Conservation (phyloP, 1,140 invertebrate species). For the Bombyx mandarina region DNA sequence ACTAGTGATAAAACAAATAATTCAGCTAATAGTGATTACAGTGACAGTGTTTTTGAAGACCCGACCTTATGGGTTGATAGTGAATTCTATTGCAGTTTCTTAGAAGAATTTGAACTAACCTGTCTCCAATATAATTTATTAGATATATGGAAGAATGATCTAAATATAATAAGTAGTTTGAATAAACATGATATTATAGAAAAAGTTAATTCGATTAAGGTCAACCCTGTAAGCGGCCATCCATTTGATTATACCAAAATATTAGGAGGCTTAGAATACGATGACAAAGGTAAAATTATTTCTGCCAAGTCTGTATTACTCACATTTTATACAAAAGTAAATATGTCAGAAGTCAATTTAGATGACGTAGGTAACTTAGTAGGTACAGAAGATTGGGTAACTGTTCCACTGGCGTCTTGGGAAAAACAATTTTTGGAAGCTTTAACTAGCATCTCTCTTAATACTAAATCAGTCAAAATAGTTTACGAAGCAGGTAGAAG, state of each 20-base stretch:
- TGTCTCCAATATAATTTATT: conserved; percentile 78
- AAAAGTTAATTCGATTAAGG: conserved; percentile 73
- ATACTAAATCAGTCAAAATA: conserved; percentile 53
- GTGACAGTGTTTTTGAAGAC: conserved; percentile 55
- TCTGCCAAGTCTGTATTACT: conserved; percentile 75
- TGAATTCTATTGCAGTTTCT: conserved; percentile 72
- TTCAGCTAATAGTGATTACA: conserved; percentile 16
- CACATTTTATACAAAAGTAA: conserved; percentile 76
- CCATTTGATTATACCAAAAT: conserved; percentile 75
- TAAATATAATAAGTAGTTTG: conserved; percentile 66
- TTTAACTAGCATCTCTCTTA: conserved; percentile 52
- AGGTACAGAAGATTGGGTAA: conserved; percentile 83
- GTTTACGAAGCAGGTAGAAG: conserved; percentile 72
- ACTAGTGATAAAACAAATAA: conserved; percentile 24
- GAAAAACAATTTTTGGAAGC: conserved; percentile 75
- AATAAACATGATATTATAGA: conserved; percentile 75
- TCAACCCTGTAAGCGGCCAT: conserved; percentile 77
- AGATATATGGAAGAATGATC: conserved; percentile 80
- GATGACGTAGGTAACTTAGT: conserved; percentile 77
- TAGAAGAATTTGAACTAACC: conserved; percentile 70
- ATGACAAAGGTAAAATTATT: conserved; percentile 75
- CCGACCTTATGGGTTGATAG: conserved; percentile 68
- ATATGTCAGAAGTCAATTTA: conserved; percentile 77
- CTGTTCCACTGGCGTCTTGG: conserved; percentile 75
- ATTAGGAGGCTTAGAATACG: conserved; percentile 74